Conservation (phyloP, 2,888 invertebrate species). For the Tenthredo livida region DNA sequence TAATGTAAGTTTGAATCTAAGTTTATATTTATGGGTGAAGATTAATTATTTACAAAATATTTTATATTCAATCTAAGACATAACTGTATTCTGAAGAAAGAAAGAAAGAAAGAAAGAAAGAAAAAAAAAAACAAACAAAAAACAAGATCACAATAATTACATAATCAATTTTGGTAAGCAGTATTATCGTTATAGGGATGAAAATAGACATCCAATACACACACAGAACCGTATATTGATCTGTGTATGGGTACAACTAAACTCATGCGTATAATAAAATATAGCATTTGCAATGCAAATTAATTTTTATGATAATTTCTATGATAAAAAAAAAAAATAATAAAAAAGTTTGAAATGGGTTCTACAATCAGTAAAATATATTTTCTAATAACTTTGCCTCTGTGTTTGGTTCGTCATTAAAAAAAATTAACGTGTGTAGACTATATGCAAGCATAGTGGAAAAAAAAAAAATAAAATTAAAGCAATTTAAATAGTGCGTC, state of each 20-base stretch:
- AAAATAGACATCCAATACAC: background rate
- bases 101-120: too few relatives aligned
- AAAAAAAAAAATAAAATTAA: background rate
- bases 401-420: background rate
- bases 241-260: background rate
- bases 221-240: background rate
- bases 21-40: conserved; percentile 69
- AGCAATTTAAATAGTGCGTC: background rate
- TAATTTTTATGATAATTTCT: background rate
- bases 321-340: conserved; percentile 51
- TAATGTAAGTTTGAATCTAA: conserved; percentile 69
- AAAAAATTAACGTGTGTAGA: conserved; percentile 27
- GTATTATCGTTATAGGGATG: conserved; percentile 12
- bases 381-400: conserved; percentile 35
- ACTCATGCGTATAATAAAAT: background rate
- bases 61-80: conserved; percentile 47
- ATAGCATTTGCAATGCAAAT: conserved; percentile 3
- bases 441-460: background rate
- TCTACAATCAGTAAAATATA: conserved; percentile 53
- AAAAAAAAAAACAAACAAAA: background rate
- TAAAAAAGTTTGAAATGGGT: conserved; percentile 52
- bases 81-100: conserved; percentile 43
- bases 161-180: conserved; percentile 27
- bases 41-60: conserved; percentile 62
- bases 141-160: background rate